Evolutionary conservation across 2,888 invertebrate species (phyloP), one percentile per base, ranked within the genome.

Genomic region (Aphidius colemani): DNA sequence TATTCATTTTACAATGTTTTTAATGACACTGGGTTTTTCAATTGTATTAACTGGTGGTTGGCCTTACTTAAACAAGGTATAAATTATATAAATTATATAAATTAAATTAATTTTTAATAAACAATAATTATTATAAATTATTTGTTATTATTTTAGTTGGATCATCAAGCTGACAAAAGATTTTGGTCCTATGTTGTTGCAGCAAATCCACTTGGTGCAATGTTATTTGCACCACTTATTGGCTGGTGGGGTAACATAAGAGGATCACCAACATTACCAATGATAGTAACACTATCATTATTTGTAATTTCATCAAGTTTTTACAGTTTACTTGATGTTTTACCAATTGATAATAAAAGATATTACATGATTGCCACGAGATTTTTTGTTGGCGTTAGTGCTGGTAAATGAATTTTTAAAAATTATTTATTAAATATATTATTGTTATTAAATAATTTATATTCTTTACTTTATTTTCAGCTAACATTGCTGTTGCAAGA

Each of bases 1-100:
- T 51, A 91, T 94, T 76, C 94, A 94, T 83, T 93, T 93, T 82
- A 94, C 94, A 62, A 93, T 94, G 90, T 94, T 95, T 84, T 87
- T 94, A 70, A 94, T 94, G 89, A 92, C 93, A 0, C 84, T 95
- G 58, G 94, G 93, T 40, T 94, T 94, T 83, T 94, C 94, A 80
- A 92, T 94, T 71, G 90, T 93, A 71, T 85, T 95, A 53, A 94
- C 94, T 0, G 94, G 94, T 63, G 91, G 94, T 55, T 95, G 93
- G 93, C 94, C 94, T 2, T 95, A 92, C 80, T 86, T 95, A 64
- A 89, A 90, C 78, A 92, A 92, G 88, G 94, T 94, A 84, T 80
- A 50, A 61, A 53, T 45, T 18, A 49, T 49, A 13, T 2, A 53
- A 61, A 62, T 44, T 53, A 61, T 51, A n/a, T 39, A 7, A 53